Evolutionary conservation across 2,797 vertebrate species (phyloP).

Genomic region (Hafferia zeledoni): DNA sequence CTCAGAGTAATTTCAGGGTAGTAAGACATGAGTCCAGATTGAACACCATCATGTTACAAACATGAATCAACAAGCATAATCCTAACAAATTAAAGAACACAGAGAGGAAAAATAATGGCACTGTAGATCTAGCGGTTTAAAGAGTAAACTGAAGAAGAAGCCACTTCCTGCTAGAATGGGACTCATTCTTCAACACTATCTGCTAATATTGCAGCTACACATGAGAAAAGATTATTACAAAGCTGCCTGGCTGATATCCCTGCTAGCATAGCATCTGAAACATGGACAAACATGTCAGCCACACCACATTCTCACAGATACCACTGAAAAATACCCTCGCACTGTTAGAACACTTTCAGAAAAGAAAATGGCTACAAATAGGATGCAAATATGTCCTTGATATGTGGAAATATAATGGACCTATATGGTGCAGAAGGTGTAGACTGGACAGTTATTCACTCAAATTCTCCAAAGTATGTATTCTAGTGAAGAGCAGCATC

Average conservation of each 20-base stretch:
- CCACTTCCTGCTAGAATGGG: neutral
- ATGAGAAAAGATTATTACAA: neutral
- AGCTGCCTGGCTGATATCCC: neutral
- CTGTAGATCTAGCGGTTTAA: neutral
- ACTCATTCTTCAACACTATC: neutral
- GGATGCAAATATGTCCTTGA: neutral
- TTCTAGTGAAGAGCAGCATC: neutral
- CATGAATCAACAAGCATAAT: neutral
- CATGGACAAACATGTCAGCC: neutral
- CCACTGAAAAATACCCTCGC: neutral
- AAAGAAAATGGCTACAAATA: neutral
- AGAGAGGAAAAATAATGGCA: neutral
- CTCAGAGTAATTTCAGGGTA: neutral
- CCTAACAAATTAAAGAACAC: neutral
- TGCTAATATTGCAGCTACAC: neutral
- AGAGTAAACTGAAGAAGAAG: neutral
- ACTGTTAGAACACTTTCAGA: neutral
- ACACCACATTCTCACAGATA: neutral
- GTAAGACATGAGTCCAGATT: neutral
- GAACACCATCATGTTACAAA: neutral
- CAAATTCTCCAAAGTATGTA: neutral
- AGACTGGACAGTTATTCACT: neutral
- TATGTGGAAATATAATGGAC: neutral
- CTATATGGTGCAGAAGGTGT: neutral
- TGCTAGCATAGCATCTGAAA: neutral